Conservation (phyloP, 2,888 invertebrate species). For the Cantharis rufa region DNA sequence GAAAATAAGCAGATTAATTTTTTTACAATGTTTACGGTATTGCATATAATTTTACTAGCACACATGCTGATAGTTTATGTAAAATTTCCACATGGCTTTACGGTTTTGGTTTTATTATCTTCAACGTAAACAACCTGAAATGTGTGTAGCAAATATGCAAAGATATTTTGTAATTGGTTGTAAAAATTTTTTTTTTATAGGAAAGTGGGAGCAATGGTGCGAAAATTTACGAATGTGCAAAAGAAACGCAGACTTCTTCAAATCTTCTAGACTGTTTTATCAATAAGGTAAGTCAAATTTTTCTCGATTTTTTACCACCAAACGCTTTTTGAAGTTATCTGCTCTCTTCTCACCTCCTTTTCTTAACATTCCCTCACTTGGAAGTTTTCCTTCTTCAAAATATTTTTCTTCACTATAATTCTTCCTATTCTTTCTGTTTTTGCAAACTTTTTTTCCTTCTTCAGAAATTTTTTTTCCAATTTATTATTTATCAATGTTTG, state of each 20-base stretch:
- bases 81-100: neutral
- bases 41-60: neutral
- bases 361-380: too few relatives aligned
- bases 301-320: too few relatives aligned
- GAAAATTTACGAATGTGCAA: slow-evolving; percentile 5
- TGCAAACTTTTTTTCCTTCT: too few relatives aligned
- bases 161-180: neutral
- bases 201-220: slow-evolving; percentile 36
- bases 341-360: too few relatives aligned
- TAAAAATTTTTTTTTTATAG: slow-evolving; percentile 35
- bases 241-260: slow-evolving; percentile 33
- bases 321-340: too few relatives aligned
- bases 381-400: too few relatives aligned
- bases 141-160: neutral
- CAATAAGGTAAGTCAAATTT: slow-evolving; percentile 43
- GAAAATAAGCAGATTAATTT: neutral
- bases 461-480: too few relatives aligned
- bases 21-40: neutral
- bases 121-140: neutral
- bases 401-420: too few relatives aligned
- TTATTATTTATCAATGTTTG: too few relatives aligned
- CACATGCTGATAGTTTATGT: neutral
- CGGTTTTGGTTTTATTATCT: neutral
- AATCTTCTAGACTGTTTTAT: slow-evolving; percentile 48
- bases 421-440: too few relatives aligned